Percentiles rank a stretch among this genome's conserved stretches.
Evolutionary conservation across 2,113 vertebrate species (phyloP).

Genomic region (Vulpes ferrilata): DNA sequence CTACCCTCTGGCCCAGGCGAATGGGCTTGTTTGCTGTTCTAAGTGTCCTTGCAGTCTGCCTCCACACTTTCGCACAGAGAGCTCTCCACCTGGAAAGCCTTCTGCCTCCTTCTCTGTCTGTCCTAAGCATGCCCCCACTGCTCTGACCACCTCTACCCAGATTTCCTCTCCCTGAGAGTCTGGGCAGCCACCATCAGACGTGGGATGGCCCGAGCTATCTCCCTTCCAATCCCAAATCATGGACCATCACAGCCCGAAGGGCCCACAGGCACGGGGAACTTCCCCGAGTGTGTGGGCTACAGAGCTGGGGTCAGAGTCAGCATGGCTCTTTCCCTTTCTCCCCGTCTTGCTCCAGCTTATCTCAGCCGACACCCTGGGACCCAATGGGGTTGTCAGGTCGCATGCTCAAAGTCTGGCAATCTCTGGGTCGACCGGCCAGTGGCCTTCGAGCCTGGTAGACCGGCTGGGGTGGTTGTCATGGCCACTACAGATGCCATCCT

Average conservation of each 20-base stretch:
- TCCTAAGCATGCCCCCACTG: too few species aligned
- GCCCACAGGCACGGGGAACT: not conserved
- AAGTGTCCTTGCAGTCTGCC: not conserved
- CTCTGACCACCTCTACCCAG: not conserved
- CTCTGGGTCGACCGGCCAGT: not conserved
- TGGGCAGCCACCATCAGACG: not conserved
- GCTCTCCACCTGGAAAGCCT: not conserved
- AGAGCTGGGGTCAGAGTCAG: not conserved
- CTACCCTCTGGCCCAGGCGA: not conserved
- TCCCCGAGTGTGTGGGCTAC: not conserved
- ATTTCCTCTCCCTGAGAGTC: not conserved
- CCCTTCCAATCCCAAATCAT: not conserved
- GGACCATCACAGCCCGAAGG: not conserved
- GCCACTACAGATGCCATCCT: not conserved
- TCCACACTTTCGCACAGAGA: not conserved
- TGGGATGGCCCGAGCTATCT: not conserved
- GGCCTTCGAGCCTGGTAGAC: not conserved
- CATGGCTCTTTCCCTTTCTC: not conserved
- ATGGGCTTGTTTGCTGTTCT: not conserved
- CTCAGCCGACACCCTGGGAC: not conserved
- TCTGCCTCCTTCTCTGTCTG: not conserved
- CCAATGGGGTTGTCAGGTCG: not conserved
- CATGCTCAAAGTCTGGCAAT: not conserved
- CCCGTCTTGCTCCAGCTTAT: not conserved
- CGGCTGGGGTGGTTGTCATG: not conserved